Conservation (phyloP, 2,113 vertebrate genomes). For the Polypterus bichir region DNA sequence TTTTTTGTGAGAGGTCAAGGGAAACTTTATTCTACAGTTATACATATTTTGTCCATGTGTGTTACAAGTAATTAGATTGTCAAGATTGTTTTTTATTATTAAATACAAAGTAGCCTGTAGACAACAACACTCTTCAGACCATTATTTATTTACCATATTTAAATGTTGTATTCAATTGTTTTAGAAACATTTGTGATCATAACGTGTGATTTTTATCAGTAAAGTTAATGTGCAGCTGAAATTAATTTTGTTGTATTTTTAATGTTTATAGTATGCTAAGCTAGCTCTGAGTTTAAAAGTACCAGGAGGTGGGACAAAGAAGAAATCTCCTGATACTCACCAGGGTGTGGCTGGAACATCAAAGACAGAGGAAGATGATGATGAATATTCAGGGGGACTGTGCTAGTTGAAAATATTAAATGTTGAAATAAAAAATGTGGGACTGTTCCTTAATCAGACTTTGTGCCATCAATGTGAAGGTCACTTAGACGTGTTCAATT, state of each 20-base stretch:
- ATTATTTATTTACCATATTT: too few species aligned
- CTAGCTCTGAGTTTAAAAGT: constrained; percentile 80
- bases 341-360: constrained; percentile 52
- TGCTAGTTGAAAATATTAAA: constrained; percentile 51
- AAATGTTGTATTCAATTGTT: not conserved
- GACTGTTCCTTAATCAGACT: too few species aligned
- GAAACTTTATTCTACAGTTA: too few species aligned
- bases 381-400: constrained; percentile 88
- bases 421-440: too few species aligned
- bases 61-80: too few species aligned
- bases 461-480: not conserved
- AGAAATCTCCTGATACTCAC: constrained; percentile 62
- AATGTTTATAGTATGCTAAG: constrained; percentile 77
- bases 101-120: too few species aligned
- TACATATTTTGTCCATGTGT: too few species aligned
- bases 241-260: not conserved
- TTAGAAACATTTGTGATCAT: not conserved
- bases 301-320: constrained; percentile 81
- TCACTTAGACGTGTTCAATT: not conserved
- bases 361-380: constrained; percentile 60
- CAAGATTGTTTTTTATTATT: too few species aligned
- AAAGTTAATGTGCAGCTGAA: not conserved
- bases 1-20: too few species aligned
- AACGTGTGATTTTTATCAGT: not conserved
- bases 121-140: too few species aligned